Conservation (phyloP, 2,797 vertebrate genomes). For the Gymnopithys bicolor region DNA sequence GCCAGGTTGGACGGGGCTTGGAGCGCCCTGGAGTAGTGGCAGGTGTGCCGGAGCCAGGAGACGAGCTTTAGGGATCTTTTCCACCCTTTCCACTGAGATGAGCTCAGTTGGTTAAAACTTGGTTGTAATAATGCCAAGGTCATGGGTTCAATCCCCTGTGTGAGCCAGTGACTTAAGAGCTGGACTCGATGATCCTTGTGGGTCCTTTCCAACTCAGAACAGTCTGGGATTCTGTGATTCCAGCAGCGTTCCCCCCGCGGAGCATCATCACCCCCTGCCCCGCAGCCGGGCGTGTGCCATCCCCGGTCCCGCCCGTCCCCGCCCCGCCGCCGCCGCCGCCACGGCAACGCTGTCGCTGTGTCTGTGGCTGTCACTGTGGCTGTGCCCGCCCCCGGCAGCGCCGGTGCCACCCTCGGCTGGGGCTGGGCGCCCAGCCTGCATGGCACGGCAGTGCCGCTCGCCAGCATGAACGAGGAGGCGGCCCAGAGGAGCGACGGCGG, state of each 20-base stretch:
- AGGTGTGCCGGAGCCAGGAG: background rate
- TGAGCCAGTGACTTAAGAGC: too few species aligned
- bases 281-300: background rate
- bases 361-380: background rate
- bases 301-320: background rate
- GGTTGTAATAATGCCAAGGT: too few species aligned
- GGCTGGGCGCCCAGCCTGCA: background rate
- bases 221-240: background rate
- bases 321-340: conserved; percentile 86
- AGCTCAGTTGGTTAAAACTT: too few species aligned
- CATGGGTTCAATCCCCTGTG: too few species aligned
- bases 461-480: conserved; percentile 87
- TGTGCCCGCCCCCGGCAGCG: conserved; percentile 4
- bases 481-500: conserved; percentile 22
- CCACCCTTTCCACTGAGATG: background rate
- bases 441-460: conserved; percentile 32
- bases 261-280: background rate
- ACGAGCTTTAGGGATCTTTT: background rate
- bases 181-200: too few species aligned
- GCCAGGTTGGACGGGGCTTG: background rate
- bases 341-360: conserved; percentile 82
- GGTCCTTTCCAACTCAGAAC: too few species aligned
- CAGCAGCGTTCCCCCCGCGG: background rate
- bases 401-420: background rate
- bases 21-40: background rate